phyloP scores from a whole-genome alignment of 2,113 vertebrate species.

The Pterocles orientalis region DNA sequence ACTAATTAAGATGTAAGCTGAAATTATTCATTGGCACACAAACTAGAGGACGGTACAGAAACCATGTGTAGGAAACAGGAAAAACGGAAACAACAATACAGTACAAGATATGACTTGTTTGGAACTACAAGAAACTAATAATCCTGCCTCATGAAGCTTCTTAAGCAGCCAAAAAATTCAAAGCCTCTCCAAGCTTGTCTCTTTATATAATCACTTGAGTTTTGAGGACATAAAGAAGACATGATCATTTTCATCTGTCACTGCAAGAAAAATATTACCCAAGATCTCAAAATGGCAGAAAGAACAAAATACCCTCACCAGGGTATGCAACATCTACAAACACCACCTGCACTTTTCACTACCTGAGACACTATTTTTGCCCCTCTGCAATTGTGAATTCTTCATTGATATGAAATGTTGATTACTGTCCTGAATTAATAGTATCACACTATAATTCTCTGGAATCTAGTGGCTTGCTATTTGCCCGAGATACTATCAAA shows the following conservation, averaged over 20 bases:
- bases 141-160: not conserved
- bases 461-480: not conserved
- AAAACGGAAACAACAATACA: not conserved
- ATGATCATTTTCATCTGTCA: not conserved
- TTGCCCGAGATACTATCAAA: not conserved
- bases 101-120: not conserved
- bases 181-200: not conserved
- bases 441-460: not conserved
- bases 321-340: not conserved
- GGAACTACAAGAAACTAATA: not conserved
- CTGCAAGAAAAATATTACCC: not conserved
- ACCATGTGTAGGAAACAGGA: not conserved
- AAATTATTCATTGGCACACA: not conserved
- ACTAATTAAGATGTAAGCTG: not conserved
- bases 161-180: not conserved
- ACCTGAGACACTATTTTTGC: not conserved
- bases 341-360: not conserved
- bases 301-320: not conserved
- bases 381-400: not conserved
- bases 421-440: not conserved
- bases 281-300: not conserved
- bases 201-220: not conserved
- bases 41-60: not conserved
- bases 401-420: not conserved
- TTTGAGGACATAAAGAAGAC: not conserved